Evolutionary conservation across 2,113 vertebrate species (phyloP), one percentile per base, ranked within the genome.

Genomic region (Ceyx melanurus): DNA sequence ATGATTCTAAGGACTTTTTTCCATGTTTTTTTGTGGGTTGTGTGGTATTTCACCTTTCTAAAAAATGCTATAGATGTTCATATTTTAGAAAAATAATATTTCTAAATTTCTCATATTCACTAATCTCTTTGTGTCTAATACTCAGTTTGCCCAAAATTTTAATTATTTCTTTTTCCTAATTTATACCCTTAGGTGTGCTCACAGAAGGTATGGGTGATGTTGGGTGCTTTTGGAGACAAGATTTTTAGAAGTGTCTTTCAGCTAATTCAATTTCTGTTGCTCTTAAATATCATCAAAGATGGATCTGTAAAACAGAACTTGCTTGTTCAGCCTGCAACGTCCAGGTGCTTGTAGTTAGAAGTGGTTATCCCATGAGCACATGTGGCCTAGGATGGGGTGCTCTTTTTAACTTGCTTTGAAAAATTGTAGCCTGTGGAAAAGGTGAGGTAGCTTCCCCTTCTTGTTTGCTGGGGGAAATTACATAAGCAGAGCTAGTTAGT

Each of bases 311-410:
- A 85, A 25, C 43, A 86, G 60, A 77, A 28, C 29, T 87, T 48
- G 6, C 7, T 65, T 31, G 8, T 48, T 89, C 37, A 40, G 37
- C 15, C 18, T 46, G 13, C 73, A 45, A 45, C 7, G 16, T 26
- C 43, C 51, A 60, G 40, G 17, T 71, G 22, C 51, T 56, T 74
- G 23, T 70, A 53, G 26, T 78, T 75, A 46, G 20, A 43, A 42
- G 37, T 60, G 23, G 7, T 54, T 76, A 6, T 70, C 1, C 0
- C 56, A 2, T 20, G 18, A 29, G 19, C 45, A 31, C 3, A 3
- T 9, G 14, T 88, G 35, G 31, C 37, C 13, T 74, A 33, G 45
- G 51, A 18, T 64, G 28, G 25, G 13, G 33, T 70, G 17, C 28
- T 88, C 25, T 48, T 82, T 5, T 9, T 64, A 64, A 33, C 8